Evolutionary conservation across 2,888 invertebrate genomes (phyloP).

Genomic region (Acanthacorydalis orientalis): DNA sequence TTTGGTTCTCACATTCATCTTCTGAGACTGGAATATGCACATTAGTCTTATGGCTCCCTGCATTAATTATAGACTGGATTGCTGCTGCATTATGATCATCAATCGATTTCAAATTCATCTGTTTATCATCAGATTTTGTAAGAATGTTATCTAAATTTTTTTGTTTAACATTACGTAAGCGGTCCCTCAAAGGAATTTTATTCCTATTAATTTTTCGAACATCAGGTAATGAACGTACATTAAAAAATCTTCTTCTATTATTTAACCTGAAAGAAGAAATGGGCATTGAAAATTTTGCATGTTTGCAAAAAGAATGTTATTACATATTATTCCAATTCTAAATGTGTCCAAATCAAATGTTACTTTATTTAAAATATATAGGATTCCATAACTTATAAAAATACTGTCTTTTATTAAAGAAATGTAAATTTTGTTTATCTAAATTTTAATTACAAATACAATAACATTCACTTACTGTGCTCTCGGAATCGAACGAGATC

Average conservation of each 20-base stretch:
- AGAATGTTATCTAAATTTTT: not conserved
- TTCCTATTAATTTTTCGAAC: not conserved
- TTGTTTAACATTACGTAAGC: slow-evolving; percentile 5
- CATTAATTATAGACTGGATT: slow-evolving; percentile 13
- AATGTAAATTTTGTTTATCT: too few species aligned
- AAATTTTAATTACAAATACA: not conserved
- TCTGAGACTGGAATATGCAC: not conserved
- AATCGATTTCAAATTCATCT: slow-evolving; percentile 5
- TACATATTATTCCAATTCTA: not conserved
- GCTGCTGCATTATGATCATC: slow-evolving; percentile 15
- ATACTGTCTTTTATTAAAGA: too few species aligned
- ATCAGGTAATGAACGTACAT: slow-evolving; percentile 3
- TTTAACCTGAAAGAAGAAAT: not conserved
- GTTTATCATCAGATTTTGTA: not conserved
- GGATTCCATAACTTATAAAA: not conserved
- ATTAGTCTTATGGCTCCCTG: slow-evolving; percentile 2
- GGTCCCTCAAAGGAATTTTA: slow-evolving; percentile 2
- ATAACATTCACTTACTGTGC: not conserved
- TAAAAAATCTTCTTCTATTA: not conserved
- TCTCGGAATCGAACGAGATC: slow-evolving; percentile 6
- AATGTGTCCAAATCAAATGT: not conserved
- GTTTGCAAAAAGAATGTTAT: not conserved
- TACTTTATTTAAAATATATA: not conserved
- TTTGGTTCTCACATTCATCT: not conserved
- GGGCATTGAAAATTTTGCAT: not conserved